Conservation (phyloP, 1,140 invertebrate genomes). For the Hycleus cichorii region DNA sequence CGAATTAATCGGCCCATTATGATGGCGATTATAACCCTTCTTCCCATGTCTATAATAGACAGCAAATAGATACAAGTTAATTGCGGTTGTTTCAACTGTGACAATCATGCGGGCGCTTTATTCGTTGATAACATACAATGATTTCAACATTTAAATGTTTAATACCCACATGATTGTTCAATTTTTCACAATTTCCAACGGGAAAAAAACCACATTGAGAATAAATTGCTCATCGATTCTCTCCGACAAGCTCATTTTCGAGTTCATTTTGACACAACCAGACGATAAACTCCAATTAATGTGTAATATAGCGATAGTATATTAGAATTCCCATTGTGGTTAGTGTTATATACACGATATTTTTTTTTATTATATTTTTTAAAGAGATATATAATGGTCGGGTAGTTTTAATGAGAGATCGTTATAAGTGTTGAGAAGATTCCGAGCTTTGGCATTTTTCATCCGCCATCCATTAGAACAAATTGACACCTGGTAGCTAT, state of each 20-base stretch:
- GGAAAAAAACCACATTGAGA: no score
- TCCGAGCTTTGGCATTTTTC: constrained; percentile 26
- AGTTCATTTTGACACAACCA: not conserved
- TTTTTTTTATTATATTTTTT: not conserved
- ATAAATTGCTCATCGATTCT: no score
- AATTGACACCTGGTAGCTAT: constrained; percentile 38
- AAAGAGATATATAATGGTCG: constrained; percentile 22
- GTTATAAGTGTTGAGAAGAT: constrained; percentile 32
- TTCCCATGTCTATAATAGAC: not conserved
- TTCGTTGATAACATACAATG: no score
- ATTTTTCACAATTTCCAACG: not conserved
- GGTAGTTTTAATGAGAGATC: constrained; percentile 39
- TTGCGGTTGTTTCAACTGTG: not conserved
- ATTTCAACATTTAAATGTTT: constrained; percentile 4
- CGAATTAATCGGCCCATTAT: not conserved
- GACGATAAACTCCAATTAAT: not conserved
- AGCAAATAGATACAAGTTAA: not conserved
- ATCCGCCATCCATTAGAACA: constrained; percentile 40
- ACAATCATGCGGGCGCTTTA: not conserved
- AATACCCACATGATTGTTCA: constrained; percentile 4
- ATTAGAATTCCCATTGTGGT: no score
- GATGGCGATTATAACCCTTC: not conserved
- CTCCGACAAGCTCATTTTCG: not conserved
- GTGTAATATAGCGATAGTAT: not conserved
- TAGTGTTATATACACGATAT: not conserved